These are phyloP conservation scores for Ceramica pisi DNA, from an alignment of 2,888 invertebrate genomes.

Conservation along the genomic window DNA sequence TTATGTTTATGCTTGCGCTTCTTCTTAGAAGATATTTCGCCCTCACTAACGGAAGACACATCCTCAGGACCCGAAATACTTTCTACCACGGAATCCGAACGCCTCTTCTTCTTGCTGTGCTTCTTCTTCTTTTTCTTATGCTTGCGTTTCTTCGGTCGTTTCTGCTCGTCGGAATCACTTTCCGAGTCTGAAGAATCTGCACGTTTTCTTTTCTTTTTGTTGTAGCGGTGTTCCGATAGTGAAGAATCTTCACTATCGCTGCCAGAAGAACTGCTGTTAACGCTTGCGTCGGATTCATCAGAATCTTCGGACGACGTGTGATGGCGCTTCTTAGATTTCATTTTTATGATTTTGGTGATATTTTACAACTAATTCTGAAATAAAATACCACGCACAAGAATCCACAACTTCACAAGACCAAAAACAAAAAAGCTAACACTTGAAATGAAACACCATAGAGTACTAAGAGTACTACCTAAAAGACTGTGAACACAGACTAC, in stretches of 20 bases:
- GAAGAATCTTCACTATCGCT: constrained; percentile 87
- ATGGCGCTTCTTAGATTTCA: constrained; percentile 87
- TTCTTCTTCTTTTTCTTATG: constrained; percentile 90
- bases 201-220: constrained; percentile 87
- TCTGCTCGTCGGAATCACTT: constrained; percentile 84
- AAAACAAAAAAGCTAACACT: constrained; percentile 18
- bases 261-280: constrained; percentile 83
- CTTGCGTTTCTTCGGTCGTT: constrained; percentile 86
- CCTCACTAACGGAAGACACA: constrained; percentile 82
- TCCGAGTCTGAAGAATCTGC: constrained; percentile 85
- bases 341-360: constrained; percentile 52
- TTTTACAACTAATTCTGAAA: constrained; percentile 12
- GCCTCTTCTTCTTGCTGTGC: constrained; percentile 86
- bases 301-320: constrained; percentile 86
- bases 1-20: constrained; percentile 87
- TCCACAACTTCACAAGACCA: not conserved
- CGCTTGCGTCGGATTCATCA: constrained; percentile 82
- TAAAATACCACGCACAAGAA: not conserved
- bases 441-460: too few relatives aligned
- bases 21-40: constrained; percentile 84
- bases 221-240: constrained; percentile 82
- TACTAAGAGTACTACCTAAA: too few relatives aligned
- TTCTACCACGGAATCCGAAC: constrained; percentile 77
- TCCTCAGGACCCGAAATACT: constrained; percentile 76
- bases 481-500: too few relatives aligned